These are phyloP conservation scores for Trididemnum miniatum DNA, from an alignment of 23 tunicate genomes.

Conservation along the genomic window DNA sequence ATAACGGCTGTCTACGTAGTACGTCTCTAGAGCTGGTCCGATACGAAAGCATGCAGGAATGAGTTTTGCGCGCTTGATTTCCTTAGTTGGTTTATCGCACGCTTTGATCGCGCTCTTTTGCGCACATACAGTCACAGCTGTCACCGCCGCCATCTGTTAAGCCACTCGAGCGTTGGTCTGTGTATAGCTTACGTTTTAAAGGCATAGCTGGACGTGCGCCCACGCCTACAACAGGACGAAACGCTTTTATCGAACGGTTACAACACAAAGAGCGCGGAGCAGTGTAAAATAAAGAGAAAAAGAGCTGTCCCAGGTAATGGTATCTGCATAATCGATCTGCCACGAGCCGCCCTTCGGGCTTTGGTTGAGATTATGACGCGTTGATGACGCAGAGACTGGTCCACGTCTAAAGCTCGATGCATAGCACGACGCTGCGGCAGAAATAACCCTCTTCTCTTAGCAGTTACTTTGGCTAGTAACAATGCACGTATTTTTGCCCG, in stretches of 20 bases:
- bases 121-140: slow-evolving; percentile 25
- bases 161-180: slow-evolving; percentile 42
- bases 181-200: background rate
- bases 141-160: slow-evolving; percentile 47
- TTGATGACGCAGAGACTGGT: background rate
- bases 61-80: slow-evolving; percentile 18
- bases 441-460: too few species aligned
- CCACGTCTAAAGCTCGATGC: background rate
- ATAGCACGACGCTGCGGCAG: too few species aligned
- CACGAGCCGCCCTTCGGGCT: background rate
- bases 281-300: background rate
- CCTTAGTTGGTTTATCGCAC: slow-evolving; percentile 18
- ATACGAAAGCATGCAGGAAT: slow-evolving; percentile 15
- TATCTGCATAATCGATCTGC: background rate
- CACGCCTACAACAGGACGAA: slow-evolving; percentile 29
- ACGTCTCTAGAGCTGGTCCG: slow-evolving; percentile 30
- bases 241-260: slow-evolving; percentile 1
- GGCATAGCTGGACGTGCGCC: slow-evolving; percentile 52
- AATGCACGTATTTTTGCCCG: too few species aligned
- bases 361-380: background rate
- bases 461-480: too few species aligned
- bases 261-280: background rate
- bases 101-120: background rate
- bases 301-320: background rate
- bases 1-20: slow-evolving; percentile 11